Conservation (phyloP, 1,140 invertebrate species). For the Phthorimaea operculella region DNA sequence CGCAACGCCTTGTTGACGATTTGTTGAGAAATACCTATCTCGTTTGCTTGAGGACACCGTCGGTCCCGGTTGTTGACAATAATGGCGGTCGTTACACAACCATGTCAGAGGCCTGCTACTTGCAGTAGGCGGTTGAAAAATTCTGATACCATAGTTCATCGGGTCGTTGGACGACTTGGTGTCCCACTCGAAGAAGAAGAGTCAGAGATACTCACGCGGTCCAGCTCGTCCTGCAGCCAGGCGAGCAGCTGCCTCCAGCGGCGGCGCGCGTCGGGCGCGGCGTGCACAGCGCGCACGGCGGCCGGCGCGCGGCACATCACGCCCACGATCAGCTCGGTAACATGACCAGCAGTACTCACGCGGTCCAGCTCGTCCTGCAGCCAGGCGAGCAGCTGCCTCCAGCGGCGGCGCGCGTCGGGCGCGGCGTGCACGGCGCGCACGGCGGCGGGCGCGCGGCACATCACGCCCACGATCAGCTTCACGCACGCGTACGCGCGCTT, state of each 20-base stretch:
- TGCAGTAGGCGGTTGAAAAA: no score
- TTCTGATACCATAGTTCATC: no score
- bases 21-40: no score
- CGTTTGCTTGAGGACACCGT: no score
- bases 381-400: constrained; percentile 91
- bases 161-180: no score
- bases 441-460: constrained; percentile 83
- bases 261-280: constrained; percentile 79
- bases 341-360: no score
- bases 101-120: no score
- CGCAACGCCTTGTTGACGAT: no score
- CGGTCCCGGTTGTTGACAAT: no score
- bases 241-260: constrained; percentile 91
- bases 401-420: constrained; percentile 84
- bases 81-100: no score
- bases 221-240: constrained; percentile 96
- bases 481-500: constrained; percentile 97
- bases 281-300: constrained; percentile 80
- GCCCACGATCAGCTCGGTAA: constrained; percentile 91
- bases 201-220: no score
- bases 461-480: constrained; percentile 92
- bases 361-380: constrained; percentile 94
- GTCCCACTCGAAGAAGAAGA: no score
- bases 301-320: constrained; percentile 86
- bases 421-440: constrained; percentile 81